These are phyloP conservation scores for Galerucella calmariensis DNA, from an alignment of 2,888 invertebrate species.

Conservation along the genomic window DNA sequence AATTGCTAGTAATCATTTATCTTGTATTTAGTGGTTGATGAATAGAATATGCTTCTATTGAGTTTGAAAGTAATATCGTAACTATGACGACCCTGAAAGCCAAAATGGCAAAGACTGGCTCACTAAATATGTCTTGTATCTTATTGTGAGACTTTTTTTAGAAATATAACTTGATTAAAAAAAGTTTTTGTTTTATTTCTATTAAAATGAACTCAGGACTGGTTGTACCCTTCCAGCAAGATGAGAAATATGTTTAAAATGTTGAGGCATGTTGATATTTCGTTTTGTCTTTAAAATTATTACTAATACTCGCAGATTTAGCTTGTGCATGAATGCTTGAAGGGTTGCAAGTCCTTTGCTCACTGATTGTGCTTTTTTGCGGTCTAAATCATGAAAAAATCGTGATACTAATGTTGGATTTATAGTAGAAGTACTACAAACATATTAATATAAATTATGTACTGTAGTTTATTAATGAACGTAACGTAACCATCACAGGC, in stretches of 20 bases:
- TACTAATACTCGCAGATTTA: slow-evolving; percentile 40
- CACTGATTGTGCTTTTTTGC: slow-evolving; percentile 8
- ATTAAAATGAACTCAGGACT: slow-evolving; percentile 47
- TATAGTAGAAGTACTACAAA: too few relatives aligned
- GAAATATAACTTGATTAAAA: slow-evolving; percentile 64
- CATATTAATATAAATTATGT: too few relatives aligned
- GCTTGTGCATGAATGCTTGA: slow-evolving; percentile 57
- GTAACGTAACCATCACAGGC: too few relatives aligned
- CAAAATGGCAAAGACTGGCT: slow-evolving; percentile 60
- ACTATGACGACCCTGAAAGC: slow-evolving; percentile 33
- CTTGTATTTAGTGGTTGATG: not conserved
- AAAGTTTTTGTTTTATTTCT: slow-evolving; percentile 46
- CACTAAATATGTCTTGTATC: slow-evolving; percentile 62
- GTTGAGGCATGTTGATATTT: slow-evolving; percentile 11
- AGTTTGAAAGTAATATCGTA: slow-evolving; percentile 58
- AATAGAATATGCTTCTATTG: slow-evolving; percentile 39
- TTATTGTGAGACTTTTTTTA: slow-evolving; percentile 64
- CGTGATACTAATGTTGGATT: not conserved
- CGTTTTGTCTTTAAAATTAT: slow-evolving; percentile 30
- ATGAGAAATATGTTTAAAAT: slow-evolving; percentile 26
- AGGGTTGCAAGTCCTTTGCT: slow-evolving; percentile 52
- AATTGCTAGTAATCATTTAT: not conserved
- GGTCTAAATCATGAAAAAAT: too few relatives aligned
- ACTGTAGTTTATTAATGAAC: too few relatives aligned
- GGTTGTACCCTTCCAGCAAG: slow-evolving; percentile 62